A percentile compares a stretch with the other conserved stretches of the same genome.
These are phyloP conservation scores for Microctenopoma lineatum DNA, from an alignment of 2,797 vertebrate species.

Conservation along the genomic window DNA sequence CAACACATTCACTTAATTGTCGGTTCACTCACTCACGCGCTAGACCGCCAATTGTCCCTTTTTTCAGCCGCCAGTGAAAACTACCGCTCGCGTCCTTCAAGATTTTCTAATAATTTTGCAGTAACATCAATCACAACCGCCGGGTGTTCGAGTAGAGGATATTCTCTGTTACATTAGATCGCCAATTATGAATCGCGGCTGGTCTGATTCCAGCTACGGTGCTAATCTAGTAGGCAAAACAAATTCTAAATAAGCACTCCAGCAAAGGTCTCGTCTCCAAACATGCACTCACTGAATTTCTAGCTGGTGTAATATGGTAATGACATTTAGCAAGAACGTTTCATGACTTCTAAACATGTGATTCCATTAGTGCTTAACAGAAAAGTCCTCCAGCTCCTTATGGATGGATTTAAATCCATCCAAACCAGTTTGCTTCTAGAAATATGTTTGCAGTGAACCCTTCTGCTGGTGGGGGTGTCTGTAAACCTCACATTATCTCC, in stretches of 20 bases:
- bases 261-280: conserved; percentile 32
- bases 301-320: conserved; percentile 21
- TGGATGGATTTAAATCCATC: conserved; percentile 34
- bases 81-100: conserved; percentile 53
- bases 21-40: conserved; percentile 34
- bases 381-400: conserved; percentile 29
- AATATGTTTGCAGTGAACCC: conserved; percentile 26
- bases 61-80: conserved; percentile 53
- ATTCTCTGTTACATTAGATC: conserved; percentile 13
- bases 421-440: conserved; percentile 15
- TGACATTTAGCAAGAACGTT: conserved; percentile 51
- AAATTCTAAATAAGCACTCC: conserved; percentile 39
- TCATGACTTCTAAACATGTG: conserved; percentile 23
- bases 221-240: conserved; percentile 38
- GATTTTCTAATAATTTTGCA: conserved; percentile 13
- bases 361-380: conserved; percentile 27
- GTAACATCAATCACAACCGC: conserved; percentile 36
- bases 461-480: conserved; percentile 22
- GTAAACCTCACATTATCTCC: conserved; percentile 43
- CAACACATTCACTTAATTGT: conserved; percentile 42
- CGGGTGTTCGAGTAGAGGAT: neutral
- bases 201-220: conserved; percentile 25
- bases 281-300: conserved; percentile 33
- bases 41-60: conserved; percentile 51
- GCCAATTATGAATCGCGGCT: conserved; percentile 24